Base-by-base conservation (phyloP, 1,140 invertebrate genomes). In the Oncopodura yosiiana region DNA sequence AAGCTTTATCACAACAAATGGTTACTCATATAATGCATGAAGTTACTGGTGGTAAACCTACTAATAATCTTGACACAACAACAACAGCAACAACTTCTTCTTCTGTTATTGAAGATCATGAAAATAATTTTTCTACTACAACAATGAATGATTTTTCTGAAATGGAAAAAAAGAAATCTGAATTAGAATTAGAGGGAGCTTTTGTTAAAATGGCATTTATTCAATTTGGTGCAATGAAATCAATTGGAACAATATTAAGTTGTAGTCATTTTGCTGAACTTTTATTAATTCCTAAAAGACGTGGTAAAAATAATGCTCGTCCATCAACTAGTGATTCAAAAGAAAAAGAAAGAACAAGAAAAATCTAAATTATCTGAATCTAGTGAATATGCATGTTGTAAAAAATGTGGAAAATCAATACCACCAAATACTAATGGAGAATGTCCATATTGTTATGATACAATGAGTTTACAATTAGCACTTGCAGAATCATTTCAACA, bases 181-280 rank as follows among this genome's bases (percentile, higher is more conserved):
- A 60, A 27, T 19, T 60, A 27, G 57, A 62, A 11, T 26, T 63
- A 26, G 61, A 59, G 34, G 53, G 36, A 42, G 45, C 56, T 11
- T 61, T 54, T 37, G 44, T 78, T 11, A 70, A 71, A 58, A 61
- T 77, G 29, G 68, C 72, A 1, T 73, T 71, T 58, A 62, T 81
- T 30, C 78, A 81, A 60, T 72, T 78, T 52, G 70, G 75, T 26
- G 75, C 79, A 26, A 65, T 82, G 52, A 80, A 81, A 66, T 67
- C 74, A 5, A 61, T 82, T 14, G 66, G 70, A 45, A 66, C 69
- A 18, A 67, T 80, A 3, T 60, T 79, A 12, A 71, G 70, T 51
- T 75, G 73, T 48, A 72, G 70, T 45, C 69, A 71, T 46, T 79
- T 73, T 68, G 70, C 70, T 3, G 79, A 81, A 63, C 66, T 79